Conservation (phyloP, 2,113 vertebrate genomes). For the Aegypius monachus region DNA sequence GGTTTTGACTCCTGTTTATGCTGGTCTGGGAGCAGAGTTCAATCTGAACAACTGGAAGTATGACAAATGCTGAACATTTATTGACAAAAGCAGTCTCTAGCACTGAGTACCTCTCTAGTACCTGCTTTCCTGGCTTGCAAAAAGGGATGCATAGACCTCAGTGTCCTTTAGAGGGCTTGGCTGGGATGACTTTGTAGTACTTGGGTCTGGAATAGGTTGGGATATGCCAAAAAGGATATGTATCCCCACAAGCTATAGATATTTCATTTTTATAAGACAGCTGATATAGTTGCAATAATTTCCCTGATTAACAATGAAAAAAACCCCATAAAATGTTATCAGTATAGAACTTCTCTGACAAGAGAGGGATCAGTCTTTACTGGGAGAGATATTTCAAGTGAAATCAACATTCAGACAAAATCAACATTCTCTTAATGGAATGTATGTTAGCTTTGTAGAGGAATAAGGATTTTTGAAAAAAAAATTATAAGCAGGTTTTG, state of each 20-base stretch:
- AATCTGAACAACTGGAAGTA: neutral
- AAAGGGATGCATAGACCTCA: neutral
- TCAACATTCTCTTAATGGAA: neutral
- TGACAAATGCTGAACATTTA: neutral
- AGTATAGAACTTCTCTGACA: neutral
- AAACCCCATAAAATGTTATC: neutral
- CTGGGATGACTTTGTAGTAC: neutral
- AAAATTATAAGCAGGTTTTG: neutral
- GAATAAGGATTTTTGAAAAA: neutral
- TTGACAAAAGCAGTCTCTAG: neutral
- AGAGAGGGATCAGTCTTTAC: neutral
- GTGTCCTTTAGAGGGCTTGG: neutral
- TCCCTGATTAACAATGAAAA: neutral
- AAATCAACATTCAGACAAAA: neutral
- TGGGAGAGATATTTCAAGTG: neutral
- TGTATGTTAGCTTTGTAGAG: neutral
- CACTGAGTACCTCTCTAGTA: neutral
- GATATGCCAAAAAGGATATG: neutral
- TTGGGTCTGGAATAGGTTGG: neutral
- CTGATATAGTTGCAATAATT: neutral
- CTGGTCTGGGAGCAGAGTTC: neutral
- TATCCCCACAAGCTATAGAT: neutral
- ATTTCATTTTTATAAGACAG: neutral
- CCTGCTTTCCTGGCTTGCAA: neutral
- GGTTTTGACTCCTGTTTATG: neutral